Evolutionary conservation across 1,140 invertebrate species (phyloP), one percentile per base, ranked within the genome.

Genomic region (Heterodera schachtii): DNA sequence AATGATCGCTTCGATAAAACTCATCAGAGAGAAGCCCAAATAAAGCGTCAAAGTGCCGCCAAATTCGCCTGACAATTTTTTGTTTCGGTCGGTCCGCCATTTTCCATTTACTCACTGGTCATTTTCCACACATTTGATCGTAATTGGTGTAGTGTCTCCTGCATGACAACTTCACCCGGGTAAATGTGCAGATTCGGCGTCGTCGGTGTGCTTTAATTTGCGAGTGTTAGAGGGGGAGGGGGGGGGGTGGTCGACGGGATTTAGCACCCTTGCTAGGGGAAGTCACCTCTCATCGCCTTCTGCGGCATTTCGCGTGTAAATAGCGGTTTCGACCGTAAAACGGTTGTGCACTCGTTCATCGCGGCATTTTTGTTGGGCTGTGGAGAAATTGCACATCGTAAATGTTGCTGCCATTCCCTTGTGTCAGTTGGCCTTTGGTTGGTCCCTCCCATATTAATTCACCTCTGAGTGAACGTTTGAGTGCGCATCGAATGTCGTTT

Each of bases 1-100:
- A 47, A 76, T 70, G 69, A 84, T 21, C 16, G 83, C 73, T 81
- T 84, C 83, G 74, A 84, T 52, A 43, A 84, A 60, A 57, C 83
- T 81, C 84, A 84, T 85, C 44, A 84, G 46, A 43, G 83, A 84
- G 57, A 84, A 84, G 11, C 83, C 83, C n/a, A 84, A 60, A 73
- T 84, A 84, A n/a, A 84, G 77, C 7, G 78, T 41, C 11, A 84
- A 43, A 31, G 77, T 84, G 49, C 83, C 83, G 52, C 83, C 83
- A 57, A 84, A 47, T 46, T 84, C 83, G 41, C 82, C 82, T 83
- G 16, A n/a, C 16, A 60, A 0, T 71, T 19, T 41, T 3, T 76
- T n/a, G n/a, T 31, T 52, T 8, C 9, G 60, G 8, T 57, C 21
- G 44, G 16, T 52, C 6, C 9, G 2, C 52, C 52, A 19, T 64